These are phyloP conservation scores for Bombylius discolor DNA, from an alignment of 2,888 invertebrate species.

Conservation along the genomic window DNA sequence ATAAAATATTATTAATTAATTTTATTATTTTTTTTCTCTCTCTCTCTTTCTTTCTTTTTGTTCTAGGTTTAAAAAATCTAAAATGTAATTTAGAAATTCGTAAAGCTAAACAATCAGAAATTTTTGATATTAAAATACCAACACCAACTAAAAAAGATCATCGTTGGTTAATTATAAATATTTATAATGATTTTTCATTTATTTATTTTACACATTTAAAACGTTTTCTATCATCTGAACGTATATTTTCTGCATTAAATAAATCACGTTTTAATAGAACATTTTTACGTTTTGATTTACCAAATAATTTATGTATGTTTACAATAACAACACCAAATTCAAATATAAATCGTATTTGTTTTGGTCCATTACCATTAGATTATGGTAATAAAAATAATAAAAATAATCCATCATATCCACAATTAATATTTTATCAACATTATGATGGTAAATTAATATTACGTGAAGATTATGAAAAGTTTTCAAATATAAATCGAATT, in stretches of 20 bases:
- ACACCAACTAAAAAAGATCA: slow-evolving; percentile 23
- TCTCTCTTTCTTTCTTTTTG: no score
- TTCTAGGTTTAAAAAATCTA: no score
- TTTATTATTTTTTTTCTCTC: no score
- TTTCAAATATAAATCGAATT: slow-evolving; percentile 20
- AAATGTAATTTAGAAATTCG: no score
- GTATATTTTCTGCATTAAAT: slow-evolving; percentile 27
- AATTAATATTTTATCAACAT: slow-evolving; percentile 29
- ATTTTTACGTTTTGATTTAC: slow-evolving; percentile 24
- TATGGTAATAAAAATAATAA: slow-evolving; percentile 8
- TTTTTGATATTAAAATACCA: slow-evolving; percentile 19
- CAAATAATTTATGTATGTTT: not conserved
- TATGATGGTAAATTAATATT: slow-evolving; percentile 32
- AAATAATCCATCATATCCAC: slow-evolving; percentile 14
- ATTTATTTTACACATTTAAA: slow-evolving; percentile 31
- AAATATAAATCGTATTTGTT: slow-evolving; percentile 29
- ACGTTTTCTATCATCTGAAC: slow-evolving; percentile 29
- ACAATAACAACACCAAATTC: slow-evolving; percentile 9
- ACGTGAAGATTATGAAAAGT: slow-evolving; percentile 30
- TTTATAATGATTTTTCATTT: slow-evolving; percentile 33
- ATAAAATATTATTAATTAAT: no score
- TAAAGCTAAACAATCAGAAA: not conserved
- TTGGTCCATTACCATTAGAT: slow-evolving; percentile 28
- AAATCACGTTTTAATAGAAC: slow-evolving; percentile 20
- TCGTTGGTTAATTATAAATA: slow-evolving; percentile 31